phyloP scores from a whole-genome alignment of 2,888 invertebrate species.

The Caenorhabditis doughertyi region DNA sequence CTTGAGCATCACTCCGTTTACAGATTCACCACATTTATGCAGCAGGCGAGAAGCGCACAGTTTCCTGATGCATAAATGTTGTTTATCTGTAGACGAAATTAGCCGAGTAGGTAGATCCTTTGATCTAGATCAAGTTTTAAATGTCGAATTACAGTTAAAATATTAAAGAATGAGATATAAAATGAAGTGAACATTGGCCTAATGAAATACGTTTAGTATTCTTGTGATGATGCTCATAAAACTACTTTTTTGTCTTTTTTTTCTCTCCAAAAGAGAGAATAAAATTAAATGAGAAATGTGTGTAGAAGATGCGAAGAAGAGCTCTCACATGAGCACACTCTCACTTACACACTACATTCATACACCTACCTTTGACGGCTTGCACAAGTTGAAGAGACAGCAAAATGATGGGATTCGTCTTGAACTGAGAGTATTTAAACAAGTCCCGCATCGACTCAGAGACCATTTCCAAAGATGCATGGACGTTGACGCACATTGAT shows the following conservation, averaged over 20 bases:
- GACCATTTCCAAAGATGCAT: conserved; percentile 80
- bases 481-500: conserved; percentile 78
- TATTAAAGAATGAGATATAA: no score
- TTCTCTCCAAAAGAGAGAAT: conserved; percentile 35
- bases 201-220: conserved; percentile 59
- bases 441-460: conserved; percentile 80
- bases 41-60: no score
- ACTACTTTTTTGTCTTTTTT: conserved; percentile 52
- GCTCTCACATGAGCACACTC: conserved; percentile 18
- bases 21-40: no score
- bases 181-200: conserved; percentile 50
- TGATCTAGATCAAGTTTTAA: no score
- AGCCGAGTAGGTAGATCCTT: no score
- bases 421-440: conserved; percentile 74
- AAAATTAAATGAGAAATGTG: conserved; percentile 53
- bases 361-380: conserved; percentile 68
- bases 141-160: no score
- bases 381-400: conserved; percentile 73
- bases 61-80: no score
- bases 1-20: no score
- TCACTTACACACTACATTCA: not conserved
- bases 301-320: conserved; percentile 24
- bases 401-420: conserved; percentile 72
- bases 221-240: conserved; percentile 57
- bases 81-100: no score